These are phyloP conservation scores for Fukomys damarensis DNA, from an alignment of 2,113 vertebrate species.

Conservation along the genomic window DNA sequence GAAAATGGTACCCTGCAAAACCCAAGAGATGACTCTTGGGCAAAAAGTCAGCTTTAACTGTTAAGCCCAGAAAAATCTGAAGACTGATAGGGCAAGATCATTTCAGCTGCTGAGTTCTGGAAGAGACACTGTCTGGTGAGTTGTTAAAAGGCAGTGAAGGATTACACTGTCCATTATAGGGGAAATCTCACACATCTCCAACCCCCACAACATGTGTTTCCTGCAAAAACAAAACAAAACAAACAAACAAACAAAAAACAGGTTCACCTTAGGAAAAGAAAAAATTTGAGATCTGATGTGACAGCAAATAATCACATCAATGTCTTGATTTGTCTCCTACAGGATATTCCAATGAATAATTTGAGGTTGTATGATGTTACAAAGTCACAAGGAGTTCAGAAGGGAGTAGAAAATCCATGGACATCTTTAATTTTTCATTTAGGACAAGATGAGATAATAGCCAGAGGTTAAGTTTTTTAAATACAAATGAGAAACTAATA, in stretches of 20 bases:
- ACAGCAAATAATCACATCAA: neutral
- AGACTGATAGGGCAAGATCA: neutral
- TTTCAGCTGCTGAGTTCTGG: neutral
- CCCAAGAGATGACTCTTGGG: neutral
- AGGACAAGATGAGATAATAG: neutral
- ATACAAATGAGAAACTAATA: neutral
- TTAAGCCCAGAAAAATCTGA: neutral
- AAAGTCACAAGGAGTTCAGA: neutral
- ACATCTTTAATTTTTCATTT: neutral
- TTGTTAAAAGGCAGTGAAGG: neutral
- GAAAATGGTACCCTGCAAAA: neutral
- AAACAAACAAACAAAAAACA: no score
- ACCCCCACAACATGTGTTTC: neutral
- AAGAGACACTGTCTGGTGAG: neutral
- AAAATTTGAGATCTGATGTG: neutral
- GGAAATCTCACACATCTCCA: neutral
- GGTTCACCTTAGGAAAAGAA: neutral
- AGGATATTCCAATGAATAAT: neutral
- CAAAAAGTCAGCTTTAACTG: neutral
- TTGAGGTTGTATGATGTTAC: neutral
- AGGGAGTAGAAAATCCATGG: neutral
- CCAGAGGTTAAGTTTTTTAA: neutral
- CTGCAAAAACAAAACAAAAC: neutral
- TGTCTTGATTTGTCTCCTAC: neutral
- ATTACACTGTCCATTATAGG: neutral